A percentile compares a stretch with the other conserved stretches of the same genome.
These are phyloP conservation scores for Altica lythri DNA, from an alignment of 2,888 invertebrate genomes.

Conservation along the genomic window DNA sequence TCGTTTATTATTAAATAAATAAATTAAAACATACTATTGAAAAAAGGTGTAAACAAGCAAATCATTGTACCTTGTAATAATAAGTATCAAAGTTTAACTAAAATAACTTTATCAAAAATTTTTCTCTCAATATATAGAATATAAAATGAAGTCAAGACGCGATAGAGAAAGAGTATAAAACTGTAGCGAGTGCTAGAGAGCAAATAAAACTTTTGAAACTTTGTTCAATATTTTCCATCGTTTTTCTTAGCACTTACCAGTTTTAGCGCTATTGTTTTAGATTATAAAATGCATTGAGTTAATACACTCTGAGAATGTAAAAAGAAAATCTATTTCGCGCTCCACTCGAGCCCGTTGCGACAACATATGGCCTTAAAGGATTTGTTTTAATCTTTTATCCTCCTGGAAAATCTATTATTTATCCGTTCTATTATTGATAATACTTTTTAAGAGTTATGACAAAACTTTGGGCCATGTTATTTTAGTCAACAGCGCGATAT, in stretches of 20 bases:
- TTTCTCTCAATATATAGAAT: too few relatives aligned
- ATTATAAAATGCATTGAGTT: slow-evolving; percentile 18
- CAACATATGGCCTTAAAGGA: neutral
- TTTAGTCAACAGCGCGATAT: too few relatives aligned
- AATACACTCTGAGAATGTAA: slow-evolving; percentile 7
- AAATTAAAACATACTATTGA: too few relatives aligned
- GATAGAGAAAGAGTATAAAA: too few relatives aligned
- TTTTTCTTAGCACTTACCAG: slow-evolving; percentile 17
- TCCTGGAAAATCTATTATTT: neutral
- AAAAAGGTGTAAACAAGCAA: too few relatives aligned
- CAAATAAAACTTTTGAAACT: slow-evolving; percentile 11
- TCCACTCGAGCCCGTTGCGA: neutral
- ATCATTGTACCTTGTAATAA: too few relatives aligned
- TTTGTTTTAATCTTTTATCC: neutral
- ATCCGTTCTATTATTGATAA: neutral
- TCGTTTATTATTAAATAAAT: too few relatives aligned
- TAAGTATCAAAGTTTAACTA: too few relatives aligned
- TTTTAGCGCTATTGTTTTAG: slow-evolving; percentile 15
- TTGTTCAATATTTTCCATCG: slow-evolving; percentile 7
- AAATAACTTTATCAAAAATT: too few relatives aligned
- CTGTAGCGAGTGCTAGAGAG: slow-evolving; percentile 8
- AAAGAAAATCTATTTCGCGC: slow-evolving; percentile 7
- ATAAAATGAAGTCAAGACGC: too few relatives aligned
- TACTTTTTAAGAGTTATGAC: too few relatives aligned
- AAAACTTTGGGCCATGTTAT: too few relatives aligned